Conservation (phyloP, 2,888 invertebrate species). For the Drosophila pseudotalamancana region DNA sequence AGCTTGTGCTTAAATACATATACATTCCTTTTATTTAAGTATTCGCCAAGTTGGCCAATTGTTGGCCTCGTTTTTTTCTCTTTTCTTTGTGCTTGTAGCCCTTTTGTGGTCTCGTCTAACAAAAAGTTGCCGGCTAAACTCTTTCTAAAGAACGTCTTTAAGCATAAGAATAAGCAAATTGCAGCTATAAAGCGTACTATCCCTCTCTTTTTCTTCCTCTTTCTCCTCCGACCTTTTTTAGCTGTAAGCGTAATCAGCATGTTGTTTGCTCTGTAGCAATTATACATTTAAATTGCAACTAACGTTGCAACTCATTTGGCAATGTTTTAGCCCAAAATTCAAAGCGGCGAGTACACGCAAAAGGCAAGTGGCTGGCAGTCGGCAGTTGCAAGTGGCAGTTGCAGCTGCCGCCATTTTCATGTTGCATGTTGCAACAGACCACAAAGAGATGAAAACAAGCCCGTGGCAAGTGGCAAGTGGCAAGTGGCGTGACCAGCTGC, state of each 20-base stretch:
- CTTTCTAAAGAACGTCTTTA: slow-evolving; percentile 38
- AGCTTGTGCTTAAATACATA: no score
- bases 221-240: background rate
- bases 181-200: slow-evolving; percentile 27
- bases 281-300: slow-evolving; percentile 42
- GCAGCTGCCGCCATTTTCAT: slow-evolving; percentile 66
- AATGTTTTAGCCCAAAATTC: slow-evolving; percentile 19
- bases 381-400: slow-evolving; percentile 34
- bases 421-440: slow-evolving; percentile 53
- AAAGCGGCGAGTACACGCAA: slow-evolving; percentile 22
- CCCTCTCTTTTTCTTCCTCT: background rate
- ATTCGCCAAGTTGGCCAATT: slow-evolving; percentile 32
- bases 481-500: slow-evolving; percentile 48
- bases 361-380: slow-evolving; percentile 16
- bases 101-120: slow-evolving; percentile 29
- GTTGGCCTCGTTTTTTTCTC: slow-evolving; percentile 8
- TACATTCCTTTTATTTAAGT: no score
- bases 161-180: slow-evolving; percentile 34
- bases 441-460: slow-evolving; percentile 37
- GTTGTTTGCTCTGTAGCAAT: slow-evolving; percentile 37
- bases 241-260: slow-evolving; percentile 24
- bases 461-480: slow-evolving; percentile 20
- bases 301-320: slow-evolving; percentile 12
- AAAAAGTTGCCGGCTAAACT: slow-evolving; percentile 13
- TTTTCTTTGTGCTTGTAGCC: background rate